Conservation (phyloP, 2,888 invertebrate genomes). For the Machimus atricapillus region DNA sequence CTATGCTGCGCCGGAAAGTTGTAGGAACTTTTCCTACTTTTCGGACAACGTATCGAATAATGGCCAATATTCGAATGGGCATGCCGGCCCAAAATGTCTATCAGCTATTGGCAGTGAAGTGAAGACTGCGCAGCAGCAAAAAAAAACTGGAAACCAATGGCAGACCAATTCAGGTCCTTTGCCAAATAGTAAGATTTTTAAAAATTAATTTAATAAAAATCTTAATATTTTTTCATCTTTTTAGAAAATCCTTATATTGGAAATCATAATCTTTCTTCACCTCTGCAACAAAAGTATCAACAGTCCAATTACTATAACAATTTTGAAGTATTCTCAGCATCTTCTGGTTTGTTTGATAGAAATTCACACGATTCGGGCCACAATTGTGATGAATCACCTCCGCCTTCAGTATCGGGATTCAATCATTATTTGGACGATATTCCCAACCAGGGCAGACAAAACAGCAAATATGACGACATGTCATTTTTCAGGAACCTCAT, state of each 20-base stretch:
- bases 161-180: constrained; percentile 1
- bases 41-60: constrained; percentile 37
- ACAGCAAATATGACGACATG: constrained; percentile 59
- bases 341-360: constrained; percentile 14
- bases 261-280: neutral
- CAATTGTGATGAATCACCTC: constrained; percentile 60
- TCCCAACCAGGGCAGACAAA: constrained; percentile 57
- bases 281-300: constrained; percentile 58
- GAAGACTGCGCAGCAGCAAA: constrained; percentile 54
- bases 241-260: neutral
- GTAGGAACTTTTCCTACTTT: constrained; percentile 42
- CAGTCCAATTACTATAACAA: constrained; percentile 60
- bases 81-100: constrained; percentile 53
- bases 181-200: constrained; percentile 41
- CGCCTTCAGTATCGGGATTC: constrained; percentile 59
- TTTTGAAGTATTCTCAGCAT: constrained; percentile 56
- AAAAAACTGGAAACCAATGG: constrained; percentile 57
- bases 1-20: neutral
- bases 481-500: constrained; percentile 60
- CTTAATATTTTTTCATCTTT: neutral
- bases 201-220: neutral
- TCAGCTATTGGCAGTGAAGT: constrained; percentile 62
- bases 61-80: neutral
- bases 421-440: constrained; percentile 60
- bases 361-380: constrained; percentile 54